Conservation (phyloP, 2,113 vertebrate species). For the Sebastes fasciatus region DNA sequence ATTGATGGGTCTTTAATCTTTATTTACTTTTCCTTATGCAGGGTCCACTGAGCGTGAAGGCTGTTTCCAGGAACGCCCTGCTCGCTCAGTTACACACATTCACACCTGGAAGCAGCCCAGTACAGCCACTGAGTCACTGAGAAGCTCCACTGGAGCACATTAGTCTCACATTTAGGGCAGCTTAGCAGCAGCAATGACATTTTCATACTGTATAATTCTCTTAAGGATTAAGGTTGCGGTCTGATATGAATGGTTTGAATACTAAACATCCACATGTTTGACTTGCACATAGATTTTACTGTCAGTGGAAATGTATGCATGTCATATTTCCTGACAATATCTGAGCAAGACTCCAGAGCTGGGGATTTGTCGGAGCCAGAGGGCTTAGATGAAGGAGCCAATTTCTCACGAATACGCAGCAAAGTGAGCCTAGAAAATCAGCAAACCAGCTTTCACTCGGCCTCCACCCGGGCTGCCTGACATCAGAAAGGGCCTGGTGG, state of each 20-base stretch:
- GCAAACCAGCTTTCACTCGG: background rate
- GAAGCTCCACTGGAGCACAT: conserved; percentile 31
- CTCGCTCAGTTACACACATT: conserved; percentile 20
- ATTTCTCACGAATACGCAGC: background rate
- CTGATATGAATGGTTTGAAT: background rate
- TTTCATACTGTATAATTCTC: background rate
- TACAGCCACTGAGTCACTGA: conserved; percentile 39
- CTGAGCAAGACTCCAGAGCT: background rate
- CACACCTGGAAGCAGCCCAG: conserved; percentile 43
- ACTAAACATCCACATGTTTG: background rate
- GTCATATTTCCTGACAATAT: background rate
- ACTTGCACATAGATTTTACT: background rate
- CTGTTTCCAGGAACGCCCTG: conserved; percentile 25
- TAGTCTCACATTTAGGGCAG: background rate
- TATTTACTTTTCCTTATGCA: background rate
- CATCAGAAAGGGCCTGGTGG: background rate
- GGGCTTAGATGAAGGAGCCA: background rate
- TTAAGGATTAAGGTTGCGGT: background rate
- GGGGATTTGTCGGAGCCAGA: background rate
- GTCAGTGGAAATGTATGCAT: background rate
- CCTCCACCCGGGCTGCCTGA: background rate
- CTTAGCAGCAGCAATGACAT: background rate
- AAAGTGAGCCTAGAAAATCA: background rate
- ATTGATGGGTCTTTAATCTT: background rate
- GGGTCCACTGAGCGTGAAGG: background rate